Percentiles rank a stretch among this genome's conserved stretches.
These are phyloP conservation scores for Canis aureus DNA, from an alignment of 2,113 vertebrate genomes.

Conservation along the genomic window DNA sequence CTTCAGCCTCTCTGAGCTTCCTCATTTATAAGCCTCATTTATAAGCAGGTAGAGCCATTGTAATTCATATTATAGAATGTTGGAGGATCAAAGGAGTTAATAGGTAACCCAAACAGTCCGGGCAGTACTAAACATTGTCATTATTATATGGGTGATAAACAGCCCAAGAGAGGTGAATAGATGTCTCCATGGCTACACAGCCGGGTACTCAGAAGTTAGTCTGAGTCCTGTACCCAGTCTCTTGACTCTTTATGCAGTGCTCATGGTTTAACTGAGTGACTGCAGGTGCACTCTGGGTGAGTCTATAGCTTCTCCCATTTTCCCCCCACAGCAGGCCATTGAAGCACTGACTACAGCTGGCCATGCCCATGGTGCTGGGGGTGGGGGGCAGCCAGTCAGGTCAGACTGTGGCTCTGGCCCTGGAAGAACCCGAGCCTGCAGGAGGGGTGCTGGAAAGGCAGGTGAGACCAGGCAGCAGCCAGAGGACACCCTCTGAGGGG, in stretches of 20 bases:
- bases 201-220: background rate
- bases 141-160: background rate
- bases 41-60: background rate
- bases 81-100: background rate
- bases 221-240: background rate
- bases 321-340: accelerated
- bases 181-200: accelerated
- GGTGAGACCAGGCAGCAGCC: accelerated
- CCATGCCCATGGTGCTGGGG: accelerated
- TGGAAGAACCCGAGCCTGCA: background rate
- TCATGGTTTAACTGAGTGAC: background rate
- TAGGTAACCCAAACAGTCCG: background rate
- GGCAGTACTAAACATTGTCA: background rate
- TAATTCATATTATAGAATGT: background rate
- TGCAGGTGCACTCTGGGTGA: background rate
- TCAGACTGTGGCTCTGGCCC: background rate
- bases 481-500: background rate
- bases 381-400: background rate
- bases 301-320: accelerated
- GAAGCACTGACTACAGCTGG: background rate
- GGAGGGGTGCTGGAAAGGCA: background rate
- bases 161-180: background rate
- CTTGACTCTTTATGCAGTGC: background rate
- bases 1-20: background rate
- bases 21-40: background rate